Evolutionary conservation across 2,113 vertebrate genomes (phyloP), one percentile per base, ranked within the genome.

Genomic region (Budorcas taxicolor): DNA sequence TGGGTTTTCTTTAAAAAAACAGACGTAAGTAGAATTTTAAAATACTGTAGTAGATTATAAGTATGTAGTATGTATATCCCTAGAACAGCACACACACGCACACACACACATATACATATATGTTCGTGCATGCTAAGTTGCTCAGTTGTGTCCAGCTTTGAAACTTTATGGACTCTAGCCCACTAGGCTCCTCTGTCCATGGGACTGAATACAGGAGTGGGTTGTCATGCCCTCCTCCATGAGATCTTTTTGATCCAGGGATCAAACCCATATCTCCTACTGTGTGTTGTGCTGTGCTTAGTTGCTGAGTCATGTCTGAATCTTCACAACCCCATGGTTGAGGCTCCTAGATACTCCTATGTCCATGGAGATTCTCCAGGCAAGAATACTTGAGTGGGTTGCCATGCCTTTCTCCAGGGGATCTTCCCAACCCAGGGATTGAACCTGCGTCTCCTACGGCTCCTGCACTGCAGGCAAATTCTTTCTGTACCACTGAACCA

Each of bases 21-120:
- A 80, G 3, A 40, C 0, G 58, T 82, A 87, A 58, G 45, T 91
- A 89, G 43, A 93, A 43, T 78, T 60, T 92, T 84, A 7, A 52
- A 52, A 33, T 76, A 83, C 8, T 17, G 82, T 40, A 64, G 27
- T 64, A 97, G 76, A 76, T 52, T 84, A 95, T 94, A 91, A 80
- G 98, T 21, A 33, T 33, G 9, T 21, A 50, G 71, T 97, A 97
- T 83, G 19, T 33, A 95, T 92, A 98, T 96, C 92, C 33, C 57
- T 94, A 96, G 55, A 76, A 96, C 6, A 97, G 1, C 2, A n/a
- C 14, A 47, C 62, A 71, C 33, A 36, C 2, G 0, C 33, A 36
- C 62, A 19, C 4, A 74, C 2, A 74, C 11, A 60, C 9, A 95
- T 89, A 97, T 94, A 74, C 27, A 27, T 43, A 43, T 43, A 76